phyloP scores from a whole-genome alignment of 2,797 vertebrate genomes.

The Perdix hodgsoniae region DNA sequence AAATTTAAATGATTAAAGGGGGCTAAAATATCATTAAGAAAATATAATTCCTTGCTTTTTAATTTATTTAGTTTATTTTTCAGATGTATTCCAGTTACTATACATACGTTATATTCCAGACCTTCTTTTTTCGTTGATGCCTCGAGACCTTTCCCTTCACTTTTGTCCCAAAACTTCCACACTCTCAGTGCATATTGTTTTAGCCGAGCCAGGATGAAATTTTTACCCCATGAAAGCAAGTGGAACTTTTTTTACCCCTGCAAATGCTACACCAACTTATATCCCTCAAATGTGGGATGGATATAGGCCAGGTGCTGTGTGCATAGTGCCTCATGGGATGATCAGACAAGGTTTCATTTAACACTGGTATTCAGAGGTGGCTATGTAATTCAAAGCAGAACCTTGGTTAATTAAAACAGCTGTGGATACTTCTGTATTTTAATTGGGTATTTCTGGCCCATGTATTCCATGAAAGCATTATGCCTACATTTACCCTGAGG shows the following conservation, averaged over 20 bases:
- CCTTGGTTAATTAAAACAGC: neutral
- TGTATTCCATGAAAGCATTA: neutral
- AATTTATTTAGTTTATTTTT: neutral
- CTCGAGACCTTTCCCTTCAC: neutral
- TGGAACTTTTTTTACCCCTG: accelerated
- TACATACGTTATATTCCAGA: neutral
- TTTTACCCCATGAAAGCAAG: neutral
- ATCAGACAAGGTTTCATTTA: neutral
- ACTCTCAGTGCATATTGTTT: neutral
- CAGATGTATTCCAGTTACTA: neutral
- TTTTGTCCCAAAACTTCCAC: neutral
- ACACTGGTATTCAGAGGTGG: neutral
- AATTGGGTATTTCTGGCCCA: neutral
- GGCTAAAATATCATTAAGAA: neutral
- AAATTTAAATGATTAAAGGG: too few relatives aligned
- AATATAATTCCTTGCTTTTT: neutral
- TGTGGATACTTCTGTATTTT: neutral
- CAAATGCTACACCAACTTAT: neutral
- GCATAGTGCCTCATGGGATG: neutral
- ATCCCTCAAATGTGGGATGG: neutral
- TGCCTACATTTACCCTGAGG: neutral
- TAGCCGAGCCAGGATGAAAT: neutral
- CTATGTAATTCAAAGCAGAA: neutral
- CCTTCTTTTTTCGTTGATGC: neutral
- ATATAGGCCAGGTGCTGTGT: neutral